A percentile compares a stretch with the other conserved stretches of the same genome.
These are phyloP conservation scores for Pelecanus crispus DNA, from an alignment of 2,113 vertebrate species.

Conservation along the genomic window DNA sequence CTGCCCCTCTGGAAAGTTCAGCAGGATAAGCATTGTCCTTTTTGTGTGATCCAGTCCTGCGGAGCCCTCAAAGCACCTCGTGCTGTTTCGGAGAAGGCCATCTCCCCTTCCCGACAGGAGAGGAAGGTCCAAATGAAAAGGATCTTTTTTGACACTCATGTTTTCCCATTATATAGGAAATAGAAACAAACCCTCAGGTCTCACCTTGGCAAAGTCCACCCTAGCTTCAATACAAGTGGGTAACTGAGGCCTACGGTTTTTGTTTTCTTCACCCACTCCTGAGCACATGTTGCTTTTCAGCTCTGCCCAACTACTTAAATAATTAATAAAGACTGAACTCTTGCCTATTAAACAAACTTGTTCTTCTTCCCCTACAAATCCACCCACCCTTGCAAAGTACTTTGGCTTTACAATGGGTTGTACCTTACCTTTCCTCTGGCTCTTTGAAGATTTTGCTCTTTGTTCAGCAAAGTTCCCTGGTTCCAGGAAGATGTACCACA, in stretches of 20 bases:
- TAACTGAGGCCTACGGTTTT: neutral
- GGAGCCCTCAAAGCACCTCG: neutral
- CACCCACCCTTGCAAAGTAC: neutral
- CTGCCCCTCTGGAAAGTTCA: neutral
- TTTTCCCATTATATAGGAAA: neutral
- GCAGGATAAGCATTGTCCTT: neutral
- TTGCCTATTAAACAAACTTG: constrained; percentile 6
- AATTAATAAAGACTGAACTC: neutral
- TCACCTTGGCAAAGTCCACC: neutral
- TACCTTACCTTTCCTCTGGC: neutral
- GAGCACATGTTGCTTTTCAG: neutral
- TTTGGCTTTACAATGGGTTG: neutral
- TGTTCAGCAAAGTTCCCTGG: neutral
- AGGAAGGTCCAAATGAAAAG: neutral
- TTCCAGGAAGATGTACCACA: neutral
- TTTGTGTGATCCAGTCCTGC: neutral
- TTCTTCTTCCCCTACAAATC: constrained; percentile 15
- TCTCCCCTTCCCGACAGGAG: neutral
- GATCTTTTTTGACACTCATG: neutral
- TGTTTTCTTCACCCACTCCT: neutral
- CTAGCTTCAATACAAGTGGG: neutral
- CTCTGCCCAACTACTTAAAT: neutral
- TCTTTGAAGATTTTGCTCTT: constrained; percentile 27
- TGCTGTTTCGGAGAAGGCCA: accelerated
- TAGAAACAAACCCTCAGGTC: neutral